These are phyloP conservation scores for Perognathus longimembris DNA, from an alignment of 2,113 vertebrate species.

Conservation along the genomic window DNA sequence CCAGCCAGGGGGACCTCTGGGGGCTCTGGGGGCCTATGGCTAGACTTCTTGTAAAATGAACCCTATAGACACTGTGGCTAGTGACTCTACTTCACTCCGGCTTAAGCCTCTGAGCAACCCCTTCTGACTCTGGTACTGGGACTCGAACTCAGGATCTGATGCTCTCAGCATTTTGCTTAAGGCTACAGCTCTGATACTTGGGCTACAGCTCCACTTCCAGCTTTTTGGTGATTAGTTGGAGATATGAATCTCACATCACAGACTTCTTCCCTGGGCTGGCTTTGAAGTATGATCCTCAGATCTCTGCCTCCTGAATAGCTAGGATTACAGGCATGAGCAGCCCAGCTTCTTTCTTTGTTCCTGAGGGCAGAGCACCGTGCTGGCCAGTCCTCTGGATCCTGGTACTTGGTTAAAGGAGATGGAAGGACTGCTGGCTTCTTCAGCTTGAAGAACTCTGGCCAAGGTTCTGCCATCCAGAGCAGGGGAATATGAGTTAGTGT, in stretches of 20 bases:
- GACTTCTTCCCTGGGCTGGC: too few relatives aligned
- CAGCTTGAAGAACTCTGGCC: not conserved
- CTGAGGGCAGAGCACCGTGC: not conserved
- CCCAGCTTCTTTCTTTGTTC: not conserved
- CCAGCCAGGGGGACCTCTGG: not conserved
- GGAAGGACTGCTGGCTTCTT: not conserved
- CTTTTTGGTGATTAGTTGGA: too few relatives aligned
- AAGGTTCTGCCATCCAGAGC: not conserved
- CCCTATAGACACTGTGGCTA: not conserved
- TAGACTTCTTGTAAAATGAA: not conserved
- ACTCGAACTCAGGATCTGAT: too few relatives aligned
- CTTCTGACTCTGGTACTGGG: not conserved
- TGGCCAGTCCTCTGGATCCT: not conserved
- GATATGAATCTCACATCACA: too few relatives aligned
- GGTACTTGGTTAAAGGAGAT: not conserved
- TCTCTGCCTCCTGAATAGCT: too few relatives aligned
- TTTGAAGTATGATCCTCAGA: too few relatives aligned
- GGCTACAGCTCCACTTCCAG: too few relatives aligned
- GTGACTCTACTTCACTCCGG: not conserved
- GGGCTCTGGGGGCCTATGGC: not conserved
- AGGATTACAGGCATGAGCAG: too few relatives aligned
- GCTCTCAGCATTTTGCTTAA: too few relatives aligned
- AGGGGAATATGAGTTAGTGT: not conserved
- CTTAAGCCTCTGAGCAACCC: not conserved
- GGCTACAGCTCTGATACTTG: too few relatives aligned